Percentiles rank a stretch among this genome's conserved stretches.
Evolutionary conservation across 2,797 vertebrate genomes (phyloP).

Genomic region (Furcifer pardalis): DNA sequence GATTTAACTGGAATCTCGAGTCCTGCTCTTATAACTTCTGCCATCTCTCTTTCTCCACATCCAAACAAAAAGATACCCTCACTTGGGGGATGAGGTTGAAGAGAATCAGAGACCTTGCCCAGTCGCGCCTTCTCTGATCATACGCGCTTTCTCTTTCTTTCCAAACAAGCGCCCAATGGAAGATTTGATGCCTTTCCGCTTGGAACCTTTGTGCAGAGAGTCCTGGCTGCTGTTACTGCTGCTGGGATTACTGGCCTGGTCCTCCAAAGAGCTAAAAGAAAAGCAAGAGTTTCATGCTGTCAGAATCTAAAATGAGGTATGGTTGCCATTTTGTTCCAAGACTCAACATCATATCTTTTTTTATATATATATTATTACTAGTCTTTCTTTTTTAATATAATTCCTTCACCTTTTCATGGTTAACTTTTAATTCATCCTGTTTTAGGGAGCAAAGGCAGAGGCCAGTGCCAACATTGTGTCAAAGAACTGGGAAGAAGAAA

Average conservation of each 20-base stretch:
- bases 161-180: conserved; percentile 94
- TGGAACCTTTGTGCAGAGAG: conserved; percentile 84
- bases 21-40: not conserved
- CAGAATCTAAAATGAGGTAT: conserved; percentile 1
- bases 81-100: not conserved
- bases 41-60: not conserved
- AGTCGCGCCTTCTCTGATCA: conserved; percentile 84
- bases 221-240: conserved; percentile 81
- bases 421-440: not conserved
- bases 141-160: conserved; percentile 93
- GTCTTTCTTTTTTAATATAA: not conserved
- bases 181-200: conserved; percentile 95
- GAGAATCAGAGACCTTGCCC: conserved; percentile 74
- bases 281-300: conserved; percentile 53
- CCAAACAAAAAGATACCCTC: not conserved
- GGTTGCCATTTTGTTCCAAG: not conserved
- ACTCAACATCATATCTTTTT: not conserved
- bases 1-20: not conserved
- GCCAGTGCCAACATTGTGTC: not conserved
- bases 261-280: conserved; percentile 73
- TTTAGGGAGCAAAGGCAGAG: too few species aligned
- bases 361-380: not conserved
- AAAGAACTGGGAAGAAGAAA: not conserved
- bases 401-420: not conserved
- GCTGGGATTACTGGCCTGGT: conserved; percentile 78